These are phyloP conservation scores for Smittia sp. DNA, from an alignment of 2,888 invertebrate species.

Conservation along the genomic window DNA sequence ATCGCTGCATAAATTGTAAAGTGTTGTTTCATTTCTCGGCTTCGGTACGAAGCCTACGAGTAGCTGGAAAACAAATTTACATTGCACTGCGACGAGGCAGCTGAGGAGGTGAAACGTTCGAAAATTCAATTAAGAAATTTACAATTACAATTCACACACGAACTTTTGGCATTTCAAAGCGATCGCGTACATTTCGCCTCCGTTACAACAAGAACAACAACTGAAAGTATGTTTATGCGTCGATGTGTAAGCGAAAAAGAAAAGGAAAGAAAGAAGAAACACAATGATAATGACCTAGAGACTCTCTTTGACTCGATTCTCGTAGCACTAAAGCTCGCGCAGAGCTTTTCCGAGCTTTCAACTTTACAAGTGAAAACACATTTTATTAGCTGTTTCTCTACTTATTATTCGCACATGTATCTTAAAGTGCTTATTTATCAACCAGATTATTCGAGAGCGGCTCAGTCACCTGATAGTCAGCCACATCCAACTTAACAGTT, in stretches of 20 bases:
- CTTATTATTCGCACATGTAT: too few relatives aligned
- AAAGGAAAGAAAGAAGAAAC: neutral
- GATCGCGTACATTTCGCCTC: neutral
- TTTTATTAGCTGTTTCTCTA: neutral
- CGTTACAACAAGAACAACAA: neutral
- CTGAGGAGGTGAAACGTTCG: neutral
- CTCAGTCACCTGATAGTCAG: too few relatives aligned
- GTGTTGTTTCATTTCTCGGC: neutral
- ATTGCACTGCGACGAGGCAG: neutral
- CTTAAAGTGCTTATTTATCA: too few relatives aligned
- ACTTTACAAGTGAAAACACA: neutral
- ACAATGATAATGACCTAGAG: constrained; percentile 38
- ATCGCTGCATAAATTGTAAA: constrained; percentile 10
- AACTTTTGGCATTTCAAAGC: neutral
- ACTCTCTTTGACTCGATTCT: constrained; percentile 29
- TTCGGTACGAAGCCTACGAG: neutral
- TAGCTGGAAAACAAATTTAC: neutral
- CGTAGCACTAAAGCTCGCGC: neutral
- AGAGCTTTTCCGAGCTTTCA: neutral
- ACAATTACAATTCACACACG: neutral
- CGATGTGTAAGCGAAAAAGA: neutral
- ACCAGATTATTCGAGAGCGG: too few relatives aligned
- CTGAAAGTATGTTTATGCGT: neutral
- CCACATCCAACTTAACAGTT: too few relatives aligned
- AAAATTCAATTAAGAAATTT: neutral